Conservation (phyloP, 2,797 vertebrate species). For the Lepidocolaptes lacrymiger region DNA sequence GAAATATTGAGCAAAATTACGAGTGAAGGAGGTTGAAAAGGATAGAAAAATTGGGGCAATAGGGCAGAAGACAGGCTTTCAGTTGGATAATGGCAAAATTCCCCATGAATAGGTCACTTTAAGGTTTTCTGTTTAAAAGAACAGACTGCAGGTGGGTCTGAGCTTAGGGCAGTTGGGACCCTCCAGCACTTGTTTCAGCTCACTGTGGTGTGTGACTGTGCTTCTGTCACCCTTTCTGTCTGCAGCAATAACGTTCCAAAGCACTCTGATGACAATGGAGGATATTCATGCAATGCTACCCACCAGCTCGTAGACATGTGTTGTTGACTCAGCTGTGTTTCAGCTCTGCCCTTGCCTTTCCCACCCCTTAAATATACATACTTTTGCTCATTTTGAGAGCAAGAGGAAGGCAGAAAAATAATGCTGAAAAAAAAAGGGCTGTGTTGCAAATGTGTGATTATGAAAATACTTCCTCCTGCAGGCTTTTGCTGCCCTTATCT, state of each 20-base stretch:
- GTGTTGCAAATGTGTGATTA: constrained; percentile 47
- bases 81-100: neutral
- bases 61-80: neutral
- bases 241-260: neutral
- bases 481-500: neutral
- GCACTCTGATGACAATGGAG: neutral
- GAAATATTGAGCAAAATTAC: neutral
- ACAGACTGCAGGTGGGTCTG: neutral
- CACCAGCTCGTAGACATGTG: neutral
- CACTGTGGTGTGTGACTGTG: neutral
- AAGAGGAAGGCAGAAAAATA: constrained; percentile 61
- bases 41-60: fast-evolving
- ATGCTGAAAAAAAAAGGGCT: neutral
- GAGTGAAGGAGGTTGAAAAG: neutral
- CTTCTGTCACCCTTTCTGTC: neutral
- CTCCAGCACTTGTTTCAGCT: neutral
- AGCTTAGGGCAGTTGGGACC: neutral
- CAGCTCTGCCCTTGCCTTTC: constrained; percentile 28
- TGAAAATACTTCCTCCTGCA: constrained; percentile 48
- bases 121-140: neutral
- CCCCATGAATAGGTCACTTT: neutral
- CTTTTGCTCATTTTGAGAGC: neutral
- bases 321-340: constrained; percentile 51
- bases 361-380: neutral
- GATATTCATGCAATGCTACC: neutral